Evolutionary conservation across 2,797 vertebrate species (phyloP), one percentile per base, ranked within the genome.

Genomic region (Danio jaintianensis): DNA sequence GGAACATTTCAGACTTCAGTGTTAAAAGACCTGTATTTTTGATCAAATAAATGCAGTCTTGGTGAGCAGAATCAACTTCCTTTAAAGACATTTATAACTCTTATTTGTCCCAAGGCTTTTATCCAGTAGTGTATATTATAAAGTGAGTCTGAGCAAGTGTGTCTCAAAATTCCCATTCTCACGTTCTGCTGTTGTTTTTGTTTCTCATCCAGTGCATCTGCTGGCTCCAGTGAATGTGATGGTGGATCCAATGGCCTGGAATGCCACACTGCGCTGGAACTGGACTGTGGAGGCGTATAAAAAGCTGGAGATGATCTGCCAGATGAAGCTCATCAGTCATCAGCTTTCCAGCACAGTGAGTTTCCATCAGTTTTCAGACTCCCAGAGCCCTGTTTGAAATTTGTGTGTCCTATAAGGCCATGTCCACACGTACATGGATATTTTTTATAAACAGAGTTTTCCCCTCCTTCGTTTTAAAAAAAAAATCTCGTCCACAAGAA

Each of bases 251-350:
- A 11, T 45, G 18, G 88, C 91, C 69, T 90, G 90, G 90, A 92
- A 91, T 42, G 91, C 88, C 29, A 88, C 85, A 38, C 63, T 94
- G 52, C 7, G 8, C 16, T 95, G 93, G 94, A 12, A 40, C 40
- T 95, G 93, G 94, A 47, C 70, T 12, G 75, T 88, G 11, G 6
- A 36, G 0, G 48, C 47, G 59, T 94, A 92, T 79, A 61, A 75
- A 22, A 82, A 81, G 9, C 86, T 94, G 73, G 72, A 84, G 64
- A 88, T 95, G 43, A 45, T 85, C 64, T 95, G 94, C 83, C 88
- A 94, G 86, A 90, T 93, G 7, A 83, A 89, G 74, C 58, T 93
- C 36, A 82, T 40, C 10, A 78, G 47, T 40, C 6, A 53, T 2
- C 87, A 64, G 38, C 6, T 43, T 10, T 80, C 74, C 81, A 88